These are phyloP conservation scores for Drosophila barbarae DNA, from an alignment of 2,888 invertebrate species.

Conservation along the genomic window DNA sequence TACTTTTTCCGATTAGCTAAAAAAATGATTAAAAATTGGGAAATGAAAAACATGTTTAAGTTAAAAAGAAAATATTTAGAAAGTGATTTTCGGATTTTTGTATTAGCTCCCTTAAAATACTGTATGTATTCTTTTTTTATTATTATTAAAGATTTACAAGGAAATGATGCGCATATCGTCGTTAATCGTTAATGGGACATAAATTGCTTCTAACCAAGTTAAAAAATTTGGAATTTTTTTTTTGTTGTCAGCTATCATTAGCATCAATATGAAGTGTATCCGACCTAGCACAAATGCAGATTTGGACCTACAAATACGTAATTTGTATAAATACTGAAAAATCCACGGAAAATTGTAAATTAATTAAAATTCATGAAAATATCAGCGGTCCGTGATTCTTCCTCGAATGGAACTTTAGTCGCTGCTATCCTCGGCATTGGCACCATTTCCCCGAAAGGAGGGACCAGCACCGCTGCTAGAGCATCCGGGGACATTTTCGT, in stretches of 20 bases:
- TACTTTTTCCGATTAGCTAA: not conserved
- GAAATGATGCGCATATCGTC: not conserved
- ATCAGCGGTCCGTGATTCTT: constrained; percentile 6
- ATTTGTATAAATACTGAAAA: constrained; percentile 9
- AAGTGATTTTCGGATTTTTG: not conserved
- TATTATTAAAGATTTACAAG: constrained; percentile 4
- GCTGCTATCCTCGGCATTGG: not conserved
- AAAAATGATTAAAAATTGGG: not conserved
- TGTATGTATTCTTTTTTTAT: not conserved
- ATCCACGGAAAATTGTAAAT: constrained; percentile 1
- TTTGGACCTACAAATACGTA: constrained; percentile 6
- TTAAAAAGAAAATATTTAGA: not conserved
- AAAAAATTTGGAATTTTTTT: constrained; percentile 5
- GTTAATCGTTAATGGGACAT: not conserved
- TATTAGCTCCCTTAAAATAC: too few species aligned
- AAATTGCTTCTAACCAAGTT: not conserved
- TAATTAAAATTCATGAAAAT: constrained; percentile 7
- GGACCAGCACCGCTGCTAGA: not conserved
- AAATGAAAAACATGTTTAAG: not conserved
- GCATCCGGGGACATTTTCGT: not conserved
- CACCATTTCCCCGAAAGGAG: too few species aligned
- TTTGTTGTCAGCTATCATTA: not conserved
- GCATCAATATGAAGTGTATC: not conserved
- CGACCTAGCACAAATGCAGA: constrained; percentile 3
- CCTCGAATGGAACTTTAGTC: constrained; percentile 1